Conservation (phyloP, 2,113 vertebrate genomes). For the Apteryx mantelli region DNA sequence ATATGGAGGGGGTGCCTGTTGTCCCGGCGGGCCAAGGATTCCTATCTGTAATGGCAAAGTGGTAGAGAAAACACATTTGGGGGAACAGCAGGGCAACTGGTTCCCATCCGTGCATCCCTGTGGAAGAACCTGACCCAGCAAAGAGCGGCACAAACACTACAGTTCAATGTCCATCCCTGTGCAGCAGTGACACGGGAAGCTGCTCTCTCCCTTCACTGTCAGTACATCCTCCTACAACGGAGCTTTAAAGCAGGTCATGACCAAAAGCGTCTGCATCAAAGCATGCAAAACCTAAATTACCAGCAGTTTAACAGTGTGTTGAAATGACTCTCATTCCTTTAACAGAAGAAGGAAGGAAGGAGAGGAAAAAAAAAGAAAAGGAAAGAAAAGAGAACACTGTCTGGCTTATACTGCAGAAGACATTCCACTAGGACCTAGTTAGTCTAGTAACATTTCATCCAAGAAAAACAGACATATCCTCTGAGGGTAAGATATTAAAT, state of each 20-base stretch:
- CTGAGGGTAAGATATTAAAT: not conserved
- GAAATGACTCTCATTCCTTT: not conserved
- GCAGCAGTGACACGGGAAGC: not conserved
- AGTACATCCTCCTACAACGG: not conserved
- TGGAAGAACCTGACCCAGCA: not conserved
- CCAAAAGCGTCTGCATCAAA: not conserved
- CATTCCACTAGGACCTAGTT: not conserved
- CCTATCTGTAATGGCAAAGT: conserved; percentile 78
- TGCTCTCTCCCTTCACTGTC: not conserved
- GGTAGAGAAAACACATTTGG: not conserved
- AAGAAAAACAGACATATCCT: not conserved
- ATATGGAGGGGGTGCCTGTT: conserved; percentile 91
- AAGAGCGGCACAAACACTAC: too few species aligned
- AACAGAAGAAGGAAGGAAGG: not conserved
- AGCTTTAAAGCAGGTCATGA: not conserved
- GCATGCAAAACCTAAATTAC: not conserved
- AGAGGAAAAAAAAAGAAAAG: not conserved
- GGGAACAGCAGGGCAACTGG: not conserved
- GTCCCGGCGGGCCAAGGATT: conserved; percentile 82
- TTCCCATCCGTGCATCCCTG: not conserved
- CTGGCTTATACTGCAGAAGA: not conserved
- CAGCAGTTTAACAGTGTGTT: not conserved
- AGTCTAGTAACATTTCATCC: not conserved
- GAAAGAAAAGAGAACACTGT: not conserved
- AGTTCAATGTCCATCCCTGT: not conserved